phyloP scores from a whole-genome alignment of 2,888 invertebrate genomes.

The Argyresthia goedartella region DNA sequence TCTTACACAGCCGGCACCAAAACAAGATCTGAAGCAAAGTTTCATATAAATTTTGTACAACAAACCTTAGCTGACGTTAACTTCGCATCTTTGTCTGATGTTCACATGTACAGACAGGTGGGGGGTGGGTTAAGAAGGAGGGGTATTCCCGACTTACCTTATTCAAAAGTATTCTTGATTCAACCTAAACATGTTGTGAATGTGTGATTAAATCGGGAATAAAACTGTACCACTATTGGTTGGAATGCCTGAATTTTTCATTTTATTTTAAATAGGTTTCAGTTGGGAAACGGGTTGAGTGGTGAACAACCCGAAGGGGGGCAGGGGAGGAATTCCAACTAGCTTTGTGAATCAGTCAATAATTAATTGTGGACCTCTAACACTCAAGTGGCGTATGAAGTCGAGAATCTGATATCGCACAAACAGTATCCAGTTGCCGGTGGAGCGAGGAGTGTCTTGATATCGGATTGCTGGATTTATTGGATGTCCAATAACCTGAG shows the following conservation, averaged over 20 bases:
- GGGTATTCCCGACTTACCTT: neutral
- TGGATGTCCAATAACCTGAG: no score
- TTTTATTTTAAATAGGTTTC: no score
- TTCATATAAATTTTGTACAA: constrained; percentile 63
- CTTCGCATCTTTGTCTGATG: constrained; percentile 63
- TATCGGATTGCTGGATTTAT: neutral
- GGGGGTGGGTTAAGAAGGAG: constrained; percentile 16
- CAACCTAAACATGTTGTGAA: no score
- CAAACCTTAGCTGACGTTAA: constrained; percentile 58
- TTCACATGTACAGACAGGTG: constrained; percentile 32
- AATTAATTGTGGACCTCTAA: constrained; percentile 50
- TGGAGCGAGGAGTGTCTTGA: neutral
- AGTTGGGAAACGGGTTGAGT: no score
- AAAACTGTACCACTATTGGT: no score
- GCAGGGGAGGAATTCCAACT: constrained; percentile 31
- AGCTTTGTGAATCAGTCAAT: constrained; percentile 63
- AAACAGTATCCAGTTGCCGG: neutral
- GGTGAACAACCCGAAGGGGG: constrained; percentile 10
- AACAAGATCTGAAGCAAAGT: constrained; percentile 35
- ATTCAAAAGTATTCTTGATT: no score
- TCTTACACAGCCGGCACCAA: constrained; percentile 11
- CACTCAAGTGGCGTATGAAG: constrained; percentile 34
- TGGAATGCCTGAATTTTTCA: no score
- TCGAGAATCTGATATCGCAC: constrained; percentile 4
- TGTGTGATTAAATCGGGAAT: no score